Conservation (phyloP, 2,888 invertebrate genomes). For the Pristionchus entomophagus region DNA sequence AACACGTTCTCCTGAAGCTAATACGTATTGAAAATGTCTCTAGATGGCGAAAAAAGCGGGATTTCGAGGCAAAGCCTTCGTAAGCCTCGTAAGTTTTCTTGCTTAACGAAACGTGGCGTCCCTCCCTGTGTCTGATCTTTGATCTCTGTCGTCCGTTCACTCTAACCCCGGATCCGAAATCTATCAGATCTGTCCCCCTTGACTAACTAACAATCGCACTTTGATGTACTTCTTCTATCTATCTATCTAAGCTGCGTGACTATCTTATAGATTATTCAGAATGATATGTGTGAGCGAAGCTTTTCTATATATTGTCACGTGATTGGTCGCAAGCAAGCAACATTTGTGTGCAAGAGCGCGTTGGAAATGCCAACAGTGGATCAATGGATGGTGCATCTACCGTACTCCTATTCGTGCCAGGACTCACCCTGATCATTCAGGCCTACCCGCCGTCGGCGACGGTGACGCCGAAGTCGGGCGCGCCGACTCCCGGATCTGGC, state of each 20-base stretch:
- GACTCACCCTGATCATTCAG: conserved; percentile 8
- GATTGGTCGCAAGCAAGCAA: no score
- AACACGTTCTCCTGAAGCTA: not conserved
- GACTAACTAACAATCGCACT: not conserved
- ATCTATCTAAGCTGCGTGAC: not conserved
- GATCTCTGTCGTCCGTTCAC: conserved; percentile 11
- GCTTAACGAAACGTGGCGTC: not conserved
- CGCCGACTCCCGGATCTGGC: not conserved
- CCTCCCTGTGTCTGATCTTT: not conserved
- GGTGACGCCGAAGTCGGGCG: conserved; percentile 53
- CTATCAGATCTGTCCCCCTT: not conserved
- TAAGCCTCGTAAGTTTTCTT: conserved; percentile 55
- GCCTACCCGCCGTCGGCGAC: conserved; percentile 50
- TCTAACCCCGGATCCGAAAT: not conserved
- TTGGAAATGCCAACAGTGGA: not conserved
- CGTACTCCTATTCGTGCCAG: not conserved
- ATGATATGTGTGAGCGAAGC: not conserved
- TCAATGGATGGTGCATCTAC: not conserved
- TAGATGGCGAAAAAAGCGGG: conserved; percentile 57
- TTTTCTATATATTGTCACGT: not conserved
- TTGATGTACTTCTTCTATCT: not conserved
- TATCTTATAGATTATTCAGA: not conserved
- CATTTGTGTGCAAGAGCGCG: no score
- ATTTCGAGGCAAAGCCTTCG: conserved; percentile 58
- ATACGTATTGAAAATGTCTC: no score